A percentile compares a stretch with the other conserved stretches of the same genome.
Conservation (phyloP, 2,797 vertebrate species). For the Crax fasciolata region DNA sequence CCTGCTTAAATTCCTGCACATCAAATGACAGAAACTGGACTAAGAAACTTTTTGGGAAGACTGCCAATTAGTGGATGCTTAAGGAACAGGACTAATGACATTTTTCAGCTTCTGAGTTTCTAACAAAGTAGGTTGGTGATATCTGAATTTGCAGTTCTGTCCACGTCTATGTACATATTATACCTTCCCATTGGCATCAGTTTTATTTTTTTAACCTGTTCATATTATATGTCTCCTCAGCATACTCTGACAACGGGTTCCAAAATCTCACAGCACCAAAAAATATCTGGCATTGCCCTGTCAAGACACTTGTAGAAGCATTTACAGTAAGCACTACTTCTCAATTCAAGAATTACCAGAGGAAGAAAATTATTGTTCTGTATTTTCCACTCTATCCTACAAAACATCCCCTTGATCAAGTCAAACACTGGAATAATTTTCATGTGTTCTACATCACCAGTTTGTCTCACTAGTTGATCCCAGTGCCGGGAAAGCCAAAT, state of each 20-base stretch:
- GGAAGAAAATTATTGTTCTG: neutral
- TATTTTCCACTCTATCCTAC: neutral
- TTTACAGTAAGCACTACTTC: neutral
- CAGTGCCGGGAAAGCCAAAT: neutral
- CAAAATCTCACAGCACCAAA: neutral
- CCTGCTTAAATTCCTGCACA: neutral
- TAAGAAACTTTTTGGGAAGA: neutral
- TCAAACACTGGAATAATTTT: neutral
- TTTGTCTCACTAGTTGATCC: neutral
- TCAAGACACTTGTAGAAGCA: neutral
- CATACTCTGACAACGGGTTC: neutral
- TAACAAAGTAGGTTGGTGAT: neutral
- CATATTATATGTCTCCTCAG: neutral
- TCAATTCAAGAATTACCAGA: neutral
- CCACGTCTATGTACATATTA: neutral
- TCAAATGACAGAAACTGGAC: neutral
- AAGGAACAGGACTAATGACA: neutral
- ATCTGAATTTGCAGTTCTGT: neutral
- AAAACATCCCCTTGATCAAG: neutral
- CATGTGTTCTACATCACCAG: neutral
- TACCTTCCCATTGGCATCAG: accelerated
- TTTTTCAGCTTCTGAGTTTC: neutral
- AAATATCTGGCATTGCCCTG: neutral
- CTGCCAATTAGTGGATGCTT: neutral
- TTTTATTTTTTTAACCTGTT: accelerated